phyloP scores from a whole-genome alignment of 2,113 vertebrate species.

The Turnix velox region DNA sequence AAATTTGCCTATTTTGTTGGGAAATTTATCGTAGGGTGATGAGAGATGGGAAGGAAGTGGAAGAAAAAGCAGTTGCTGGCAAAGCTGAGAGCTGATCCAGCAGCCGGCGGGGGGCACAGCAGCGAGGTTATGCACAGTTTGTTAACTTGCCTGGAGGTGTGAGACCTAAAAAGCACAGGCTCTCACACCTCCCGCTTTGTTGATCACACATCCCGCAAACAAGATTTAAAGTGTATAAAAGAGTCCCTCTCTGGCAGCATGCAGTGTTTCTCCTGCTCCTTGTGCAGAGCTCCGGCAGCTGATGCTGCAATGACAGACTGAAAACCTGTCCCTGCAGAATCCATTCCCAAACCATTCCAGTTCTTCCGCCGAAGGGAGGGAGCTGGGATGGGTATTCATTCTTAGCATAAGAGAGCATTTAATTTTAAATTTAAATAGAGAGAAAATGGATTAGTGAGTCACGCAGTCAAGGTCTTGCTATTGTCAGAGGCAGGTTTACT shows the following conservation, averaged over 20 bases:
- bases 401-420: not conserved
- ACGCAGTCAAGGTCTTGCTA: not conserved
- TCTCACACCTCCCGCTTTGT: not conserved
- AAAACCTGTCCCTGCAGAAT: not conserved
- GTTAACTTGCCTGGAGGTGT: not conserved
- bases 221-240: not conserved
- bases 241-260: not conserved
- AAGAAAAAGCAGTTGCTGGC: not conserved
- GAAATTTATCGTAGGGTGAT: not conserved
- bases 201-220: not conserved
- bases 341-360: not conserved
- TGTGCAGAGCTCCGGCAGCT: not conserved
- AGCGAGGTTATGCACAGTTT: fast-evolving
- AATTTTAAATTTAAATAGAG: not conserved
- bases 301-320: not conserved
- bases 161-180: not conserved
- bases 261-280: not conserved
- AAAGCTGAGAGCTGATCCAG: not conserved
- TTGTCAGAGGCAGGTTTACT: not conserved
- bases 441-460: not conserved
- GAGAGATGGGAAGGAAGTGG: not conserved
- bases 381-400: not conserved
- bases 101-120: fast-evolving
- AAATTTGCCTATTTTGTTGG: not conserved
- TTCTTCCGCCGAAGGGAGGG: not conserved